Conservation (phyloP, 2,113 vertebrate genomes). For the Mohoua ochrocephala region DNA sequence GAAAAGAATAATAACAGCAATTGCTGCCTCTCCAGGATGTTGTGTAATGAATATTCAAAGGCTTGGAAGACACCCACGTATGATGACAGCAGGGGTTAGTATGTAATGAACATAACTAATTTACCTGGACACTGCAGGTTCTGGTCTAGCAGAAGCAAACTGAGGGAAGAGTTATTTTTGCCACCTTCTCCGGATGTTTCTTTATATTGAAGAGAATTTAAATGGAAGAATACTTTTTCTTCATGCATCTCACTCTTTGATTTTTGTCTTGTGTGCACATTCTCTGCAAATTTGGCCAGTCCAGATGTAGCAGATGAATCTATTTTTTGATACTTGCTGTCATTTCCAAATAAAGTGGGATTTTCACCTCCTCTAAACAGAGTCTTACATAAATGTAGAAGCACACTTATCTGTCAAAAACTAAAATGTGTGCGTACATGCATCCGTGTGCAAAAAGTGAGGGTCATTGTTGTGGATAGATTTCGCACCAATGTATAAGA, state of each 20-base stretch:
- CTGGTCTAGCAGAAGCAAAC: not conserved
- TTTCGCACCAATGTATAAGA: not conserved
- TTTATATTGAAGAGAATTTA: not conserved
- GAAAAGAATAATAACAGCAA: not conserved
- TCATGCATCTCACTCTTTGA: not conserved
- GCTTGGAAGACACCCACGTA: not conserved
- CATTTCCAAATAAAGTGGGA: not conserved
- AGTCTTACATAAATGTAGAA: not conserved
- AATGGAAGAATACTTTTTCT: not conserved
- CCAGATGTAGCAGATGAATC: not conserved
- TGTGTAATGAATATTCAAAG: slow-evolving; percentile 10
- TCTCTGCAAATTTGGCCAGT: not conserved
- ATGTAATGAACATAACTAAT: not conserved
- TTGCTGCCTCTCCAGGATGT: not conserved
- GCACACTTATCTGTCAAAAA: not conserved
- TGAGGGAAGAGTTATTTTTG: not conserved
- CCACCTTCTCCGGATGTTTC: not conserved
- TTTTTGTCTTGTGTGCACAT: not conserved
- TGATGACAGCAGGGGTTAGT: not conserved
- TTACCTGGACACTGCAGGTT: not conserved
- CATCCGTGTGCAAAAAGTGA: not conserved
- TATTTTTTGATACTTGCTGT: not conserved
- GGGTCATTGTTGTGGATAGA: not conserved
- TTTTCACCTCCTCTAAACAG: not conserved
- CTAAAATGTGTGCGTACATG: not conserved